phyloP scores from a whole-genome alignment of 1,140 invertebrate species.

The Cydia pomonella region DNA sequence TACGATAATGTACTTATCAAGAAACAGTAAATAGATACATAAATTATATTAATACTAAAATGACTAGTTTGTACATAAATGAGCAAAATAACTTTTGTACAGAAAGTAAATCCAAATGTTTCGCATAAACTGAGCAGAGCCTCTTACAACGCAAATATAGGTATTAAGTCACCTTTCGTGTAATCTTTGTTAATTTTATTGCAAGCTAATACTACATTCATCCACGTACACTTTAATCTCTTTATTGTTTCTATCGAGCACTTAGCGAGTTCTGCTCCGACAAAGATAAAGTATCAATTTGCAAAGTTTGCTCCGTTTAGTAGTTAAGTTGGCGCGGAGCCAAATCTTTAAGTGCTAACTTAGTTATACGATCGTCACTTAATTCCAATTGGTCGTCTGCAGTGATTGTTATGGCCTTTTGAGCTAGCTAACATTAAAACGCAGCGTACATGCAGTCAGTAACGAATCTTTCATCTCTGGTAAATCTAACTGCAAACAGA shows the following conservation, averaged over 20 bases:
- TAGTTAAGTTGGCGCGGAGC: conserved; percentile 33
- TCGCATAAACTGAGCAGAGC: background rate
- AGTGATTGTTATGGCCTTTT: background rate
- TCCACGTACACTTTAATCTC: conserved; percentile 22
- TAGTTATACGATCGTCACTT: conserved; percentile 17
- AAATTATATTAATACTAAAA: background rate
- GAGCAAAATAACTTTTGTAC: background rate
- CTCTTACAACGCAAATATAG: background rate
- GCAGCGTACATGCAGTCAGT: background rate
- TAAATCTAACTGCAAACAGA: too few species aligned
- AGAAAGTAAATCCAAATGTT: background rate
- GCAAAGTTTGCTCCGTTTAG: conserved; percentile 34
- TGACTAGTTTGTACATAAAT: background rate
- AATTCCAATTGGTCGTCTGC: background rate
- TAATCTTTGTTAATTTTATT: background rate
- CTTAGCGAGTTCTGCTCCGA: conserved; percentile 16
- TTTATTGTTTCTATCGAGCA: conserved; percentile 30
- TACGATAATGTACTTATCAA: background rate
- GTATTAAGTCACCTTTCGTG: background rate
- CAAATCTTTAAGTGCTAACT: conserved; percentile 34
- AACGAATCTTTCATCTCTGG: too few species aligned
- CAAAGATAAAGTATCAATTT: conserved; percentile 41
- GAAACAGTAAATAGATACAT: background rate
- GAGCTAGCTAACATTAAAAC: background rate
- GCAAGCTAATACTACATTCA: background rate